Conservation (phyloP, 1,140 invertebrate species). For the Pseudomyrmex pallidus region DNA sequence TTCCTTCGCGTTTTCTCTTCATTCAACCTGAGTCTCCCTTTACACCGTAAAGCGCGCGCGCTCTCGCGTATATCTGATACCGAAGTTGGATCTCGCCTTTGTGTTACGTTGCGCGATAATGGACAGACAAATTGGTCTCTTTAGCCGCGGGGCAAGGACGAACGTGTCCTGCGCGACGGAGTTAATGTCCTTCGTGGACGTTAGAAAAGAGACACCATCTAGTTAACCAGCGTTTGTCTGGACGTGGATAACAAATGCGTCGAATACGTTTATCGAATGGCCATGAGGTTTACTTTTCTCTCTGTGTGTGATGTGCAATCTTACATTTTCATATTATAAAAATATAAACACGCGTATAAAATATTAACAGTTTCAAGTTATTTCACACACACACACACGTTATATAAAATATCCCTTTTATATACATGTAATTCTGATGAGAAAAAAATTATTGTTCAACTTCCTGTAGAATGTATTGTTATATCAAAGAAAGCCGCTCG, state of each 20-base stretch:
- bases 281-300: not conserved
- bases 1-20: constrained; percentile 1
- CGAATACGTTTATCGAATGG: not conserved
- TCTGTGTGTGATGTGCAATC: not conserved
- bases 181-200: constrained; percentile 31
- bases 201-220: constrained; percentile 36
- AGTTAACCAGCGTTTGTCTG: constrained; percentile 16
- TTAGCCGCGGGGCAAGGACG: constrained; percentile 44
- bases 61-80: constrained; percentile 9
- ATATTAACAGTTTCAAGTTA: not conserved
- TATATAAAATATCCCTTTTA: not conserved
- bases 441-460: too few species aligned
- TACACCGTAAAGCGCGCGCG: constrained; percentile 33
- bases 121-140: constrained; percentile 59
- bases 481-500: not conserved
- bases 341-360: not conserved
- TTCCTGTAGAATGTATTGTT: too few species aligned
- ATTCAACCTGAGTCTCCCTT: not conserved
- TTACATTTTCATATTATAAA: not conserved
- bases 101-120: constrained; percentile 45
- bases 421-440: too few species aligned
- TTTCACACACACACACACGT: not conserved
- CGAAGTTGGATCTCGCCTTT: constrained; percentile 40
- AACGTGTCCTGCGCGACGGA: constrained; percentile 31
- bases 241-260: not conserved